Evolutionary conservation across 2,888 invertebrate species (phyloP), one percentile per base, ranked within the genome.

Genomic region (Muschampia plurimacula): DNA sequence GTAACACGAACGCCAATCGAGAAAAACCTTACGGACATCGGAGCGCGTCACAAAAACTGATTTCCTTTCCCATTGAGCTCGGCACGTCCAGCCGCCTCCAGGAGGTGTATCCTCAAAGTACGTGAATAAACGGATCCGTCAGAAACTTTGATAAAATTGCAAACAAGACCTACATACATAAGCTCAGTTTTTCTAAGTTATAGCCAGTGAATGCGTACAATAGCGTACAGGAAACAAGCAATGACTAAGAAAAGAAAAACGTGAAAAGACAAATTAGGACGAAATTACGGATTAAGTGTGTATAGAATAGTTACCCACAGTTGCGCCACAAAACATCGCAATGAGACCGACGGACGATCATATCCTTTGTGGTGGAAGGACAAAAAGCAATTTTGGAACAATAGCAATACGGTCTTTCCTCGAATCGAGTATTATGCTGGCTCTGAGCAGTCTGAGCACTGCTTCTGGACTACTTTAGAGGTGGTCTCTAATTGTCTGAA

Each of bases 51-150:
- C 74, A 78, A 82, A 81, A 81, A 81, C 77, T 65, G 68, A 73
- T 77, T 76, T 79, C 79, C 79, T 79, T 78, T 81, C 80, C 77
- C 80, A 79, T 79, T 80, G 78, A 79, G 69, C 60, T 64, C 65
- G 67, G 65, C 39, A 65, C 66, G 66, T 66, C 66, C 66, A 52
- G 55, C 66, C 49, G 73, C n/a, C 15, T 1, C 52, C n/a, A 2
- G 52, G 15, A 52, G 52, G 52, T 52, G 52, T 52, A 52, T 52
- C 13, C 46, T 52, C 52, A 10, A 57, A 57, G 57, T 10, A 57
- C 10, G 57, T n/a, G 13, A 49, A 57, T 59, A 59, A 32, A 59
- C n/a, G n/a, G n/a, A n/a, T n/a, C n/a, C n/a, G n/a, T n/a, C n/a
- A n/a, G n/a, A n/a, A n/a, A n/a, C n/a, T n/a, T n/a, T n/a, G n/a